A percentile compares a stretch with the other conserved stretches of the same genome.
phyloP scores from a whole-genome alignment of 2,113 vertebrate species.

The Triplophysa siluroides region DNA sequence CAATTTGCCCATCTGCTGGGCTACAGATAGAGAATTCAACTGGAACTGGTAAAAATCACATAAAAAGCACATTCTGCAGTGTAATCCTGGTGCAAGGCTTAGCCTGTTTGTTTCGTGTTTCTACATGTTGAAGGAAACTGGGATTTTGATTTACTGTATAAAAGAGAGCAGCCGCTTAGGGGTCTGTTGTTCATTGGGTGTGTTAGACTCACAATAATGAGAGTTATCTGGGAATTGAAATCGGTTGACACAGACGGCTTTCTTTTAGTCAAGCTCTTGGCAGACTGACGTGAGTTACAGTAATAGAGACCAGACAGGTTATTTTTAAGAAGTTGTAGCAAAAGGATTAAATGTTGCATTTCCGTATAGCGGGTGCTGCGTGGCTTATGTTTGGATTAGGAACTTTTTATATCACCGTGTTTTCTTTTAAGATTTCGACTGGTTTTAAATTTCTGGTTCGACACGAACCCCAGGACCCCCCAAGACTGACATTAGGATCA shows the following conservation, averaged over 20 bases:
- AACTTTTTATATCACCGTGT: not conserved
- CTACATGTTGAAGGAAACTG: conserved; percentile 23
- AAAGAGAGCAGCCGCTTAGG: not conserved
- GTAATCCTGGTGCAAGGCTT: conserved; percentile 10
- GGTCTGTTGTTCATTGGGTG: conserved; percentile 41
- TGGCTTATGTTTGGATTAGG: not conserved
- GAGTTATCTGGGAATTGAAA: conserved; percentile 19
- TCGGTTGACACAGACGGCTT: conserved; percentile 23
- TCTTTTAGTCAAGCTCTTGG: conserved; percentile 23
- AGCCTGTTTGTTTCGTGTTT: not conserved
- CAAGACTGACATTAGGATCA: not conserved
- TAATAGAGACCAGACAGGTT: conserved; percentile 7
- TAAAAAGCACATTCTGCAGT: conserved; percentile 25
- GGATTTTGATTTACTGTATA: conserved; percentile 22
- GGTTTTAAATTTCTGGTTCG: conserved; percentile 27
- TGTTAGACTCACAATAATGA: conserved; percentile 15
- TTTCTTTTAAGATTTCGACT: not conserved
- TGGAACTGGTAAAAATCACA: not conserved
- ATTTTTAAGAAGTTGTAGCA: not conserved
- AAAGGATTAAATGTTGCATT: too few relatives aligned
- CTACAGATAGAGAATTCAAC: conserved; percentile 28
- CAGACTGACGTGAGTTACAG: not conserved
- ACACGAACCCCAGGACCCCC: not conserved
- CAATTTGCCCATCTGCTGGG: conserved; percentile 31
- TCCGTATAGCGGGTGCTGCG: too few relatives aligned